Percentiles rank a stretch among this genome's conserved stretches.
phyloP scores from a whole-genome alignment of 2,797 vertebrate species.

The Megalops cyprinoides region DNA sequence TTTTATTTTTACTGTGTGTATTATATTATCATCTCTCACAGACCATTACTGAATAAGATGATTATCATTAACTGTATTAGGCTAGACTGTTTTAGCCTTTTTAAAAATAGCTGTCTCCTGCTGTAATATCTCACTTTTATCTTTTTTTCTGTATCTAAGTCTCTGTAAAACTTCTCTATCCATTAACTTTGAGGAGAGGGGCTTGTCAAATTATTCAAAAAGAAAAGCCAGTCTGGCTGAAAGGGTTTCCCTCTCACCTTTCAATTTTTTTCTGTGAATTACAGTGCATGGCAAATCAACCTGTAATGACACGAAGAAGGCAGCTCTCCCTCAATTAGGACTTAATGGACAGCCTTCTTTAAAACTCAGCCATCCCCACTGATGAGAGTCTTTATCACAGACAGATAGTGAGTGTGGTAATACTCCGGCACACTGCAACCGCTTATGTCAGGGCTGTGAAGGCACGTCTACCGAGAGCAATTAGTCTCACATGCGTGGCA shows the following conservation, averaged over 20 bases:
- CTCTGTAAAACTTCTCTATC: background rate
- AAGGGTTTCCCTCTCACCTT: background rate
- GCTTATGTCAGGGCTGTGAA: background rate
- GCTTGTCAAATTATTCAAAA: conserved; percentile 1
- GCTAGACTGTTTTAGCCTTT: no score
- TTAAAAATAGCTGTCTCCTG: no score
- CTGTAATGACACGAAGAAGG: conserved; percentile 12
- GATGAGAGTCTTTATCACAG: conserved; percentile 32
- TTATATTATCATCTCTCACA: no score
- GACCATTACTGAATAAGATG: no score
- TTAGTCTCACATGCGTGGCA: conserved; percentile 34
- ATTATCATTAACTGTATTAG: no score
- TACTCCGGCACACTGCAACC: background rate
- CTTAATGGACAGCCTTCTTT: conserved; percentile 15
- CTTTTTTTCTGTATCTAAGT: background rate
- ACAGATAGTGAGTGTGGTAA: background rate
- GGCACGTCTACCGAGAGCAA: conserved; percentile 15
- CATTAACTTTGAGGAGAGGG: background rate
- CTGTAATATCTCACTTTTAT: background rate
- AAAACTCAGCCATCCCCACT: no score
- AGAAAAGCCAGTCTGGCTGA: background rate
- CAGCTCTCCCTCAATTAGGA: conserved; percentile 7
- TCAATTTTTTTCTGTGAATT: conserved; percentile 20
- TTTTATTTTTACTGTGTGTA: no score
- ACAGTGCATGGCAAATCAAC: conserved; percentile 24